Base-by-base conservation (phyloP, 2,888 invertebrate genomes). In the Xanthorhoe designata region DNA sequence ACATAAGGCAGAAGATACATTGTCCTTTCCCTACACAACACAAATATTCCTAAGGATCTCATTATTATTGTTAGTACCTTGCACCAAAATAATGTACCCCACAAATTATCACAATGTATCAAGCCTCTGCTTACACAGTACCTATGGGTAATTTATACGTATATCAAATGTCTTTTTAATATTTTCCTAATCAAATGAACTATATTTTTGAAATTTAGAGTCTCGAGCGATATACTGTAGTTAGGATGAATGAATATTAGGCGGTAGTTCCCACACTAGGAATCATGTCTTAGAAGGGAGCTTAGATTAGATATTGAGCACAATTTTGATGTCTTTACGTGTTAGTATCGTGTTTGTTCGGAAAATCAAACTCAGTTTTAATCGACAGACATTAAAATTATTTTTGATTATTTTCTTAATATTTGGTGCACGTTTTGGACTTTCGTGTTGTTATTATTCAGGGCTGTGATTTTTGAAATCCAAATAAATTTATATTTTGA, bases 201-300 rank as follows among this genome's bases (percentile, higher is more conserved):
- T 91, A 89, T 91, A 92, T 92, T 91, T 92, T 92, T 91, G 78
- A 86, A 85, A 83, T 76, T 74, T 80, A 81, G 80, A 75, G 80
- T 80, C 78, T 78, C 73, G 74, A 60, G 80, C 72, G 68, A 69
- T 84, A 80, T 84, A 84, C 80, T 84, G 82, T 88, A 89, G 89
- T 76, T 87, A 87, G 87, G 86, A 80, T 80, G 77, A 82, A 81
- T 76, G 76, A 81, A 83, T 76, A 78, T 80, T 83, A 77, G 74
- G 69, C 68, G 64, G 65, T 74, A 62, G 69, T 57, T 59, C 60
- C 69, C 8, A 59, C 51, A 68, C 51, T 19, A 45, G 50, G 52
- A 32, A 32, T 47, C 52, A 61, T 68, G 57, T 65, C 32, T 50
- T 69, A 65, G 63, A 29, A 50, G 51, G 64, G 66, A 57, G 70